Evolutionary conservation across 1,140 invertebrate species (phyloP).

Genomic region (Trissolcus basalis): DNA sequence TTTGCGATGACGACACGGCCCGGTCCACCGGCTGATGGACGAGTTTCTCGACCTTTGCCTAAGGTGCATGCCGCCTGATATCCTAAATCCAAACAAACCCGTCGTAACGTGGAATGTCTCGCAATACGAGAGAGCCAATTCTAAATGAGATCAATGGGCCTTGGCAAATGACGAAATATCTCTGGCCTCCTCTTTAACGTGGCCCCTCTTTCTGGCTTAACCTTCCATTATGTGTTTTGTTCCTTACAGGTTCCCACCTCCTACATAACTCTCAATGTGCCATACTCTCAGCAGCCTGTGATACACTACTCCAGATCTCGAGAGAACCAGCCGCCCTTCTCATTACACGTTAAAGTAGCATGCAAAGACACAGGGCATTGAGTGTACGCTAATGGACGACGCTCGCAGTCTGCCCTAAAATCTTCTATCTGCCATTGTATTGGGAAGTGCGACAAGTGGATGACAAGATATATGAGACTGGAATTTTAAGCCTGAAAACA

Average conservation of each 20-base stretch:
- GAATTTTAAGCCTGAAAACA: slow-evolving; percentile 28
- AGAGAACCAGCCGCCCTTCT: slow-evolving; percentile 53
- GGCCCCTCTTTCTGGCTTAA: too few species aligned
- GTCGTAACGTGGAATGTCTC: too few species aligned
- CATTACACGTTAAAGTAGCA: slow-evolving; percentile 58
- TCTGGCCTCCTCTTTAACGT: too few species aligned
- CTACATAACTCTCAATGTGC: slow-evolving; percentile 66
- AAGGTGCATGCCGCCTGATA: slow-evolving; percentile 16
- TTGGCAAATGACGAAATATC: too few species aligned
- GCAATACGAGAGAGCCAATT: neutral
- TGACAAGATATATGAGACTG: slow-evolving; percentile 56
- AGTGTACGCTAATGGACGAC: slow-evolving; percentile 26
- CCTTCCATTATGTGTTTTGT: slow-evolving; percentile 12
- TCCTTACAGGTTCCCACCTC: slow-evolving; percentile 60
- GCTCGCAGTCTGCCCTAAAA: slow-evolving; percentile 20
- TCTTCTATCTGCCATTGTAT: slow-evolving; percentile 26
- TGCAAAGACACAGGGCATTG: slow-evolving; percentile 30
- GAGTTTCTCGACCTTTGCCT: slow-evolving; percentile 52
- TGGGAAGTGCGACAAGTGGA: slow-evolving; percentile 35
- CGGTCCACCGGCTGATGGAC: slow-evolving; percentile 58
- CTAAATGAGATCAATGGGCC: neutral
- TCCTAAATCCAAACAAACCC: slow-evolving; percentile 25
- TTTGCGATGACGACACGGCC: slow-evolving; percentile 62
- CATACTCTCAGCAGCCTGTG: slow-evolving; percentile 72
- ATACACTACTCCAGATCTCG: slow-evolving; percentile 67